Percentiles rank a stretch among this genome's conserved stretches.
These are phyloP conservation scores for Bambusicola thoracicus DNA, from an alignment of 2,113 vertebrate genomes.

Conservation along the genomic window DNA sequence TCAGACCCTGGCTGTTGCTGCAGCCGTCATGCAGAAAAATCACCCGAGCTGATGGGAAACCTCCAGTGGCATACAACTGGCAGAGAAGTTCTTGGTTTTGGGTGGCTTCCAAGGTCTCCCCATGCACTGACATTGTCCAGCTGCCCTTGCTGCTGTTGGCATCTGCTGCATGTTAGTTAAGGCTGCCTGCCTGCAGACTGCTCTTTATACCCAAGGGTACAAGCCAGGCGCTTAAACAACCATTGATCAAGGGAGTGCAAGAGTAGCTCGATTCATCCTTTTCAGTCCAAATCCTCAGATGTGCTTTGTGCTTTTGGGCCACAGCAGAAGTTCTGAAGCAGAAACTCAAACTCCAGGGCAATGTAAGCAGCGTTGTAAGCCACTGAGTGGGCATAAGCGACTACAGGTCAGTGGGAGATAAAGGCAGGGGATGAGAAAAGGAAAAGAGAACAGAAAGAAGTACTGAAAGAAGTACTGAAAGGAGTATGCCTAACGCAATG, in stretches of 20 bases:
- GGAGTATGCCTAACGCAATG: not conserved
- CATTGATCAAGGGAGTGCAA: not conserved
- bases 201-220: not conserved
- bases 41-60: not conserved
- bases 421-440: not conserved
- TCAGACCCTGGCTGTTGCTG: not conserved
- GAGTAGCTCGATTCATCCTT: not conserved
- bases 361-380: not conserved
- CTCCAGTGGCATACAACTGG: not conserved
- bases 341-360: not conserved
- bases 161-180: not conserved
- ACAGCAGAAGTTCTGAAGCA: not conserved
- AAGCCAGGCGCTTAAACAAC: not conserved
- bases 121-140: not conserved
- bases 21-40: not conserved
- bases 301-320: not conserved
- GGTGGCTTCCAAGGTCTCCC: not conserved
- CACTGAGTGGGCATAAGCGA: fast-evolving
- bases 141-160: not conserved
- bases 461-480: not conserved
- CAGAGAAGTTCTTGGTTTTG: not conserved
- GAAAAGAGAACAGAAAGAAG: not conserved
- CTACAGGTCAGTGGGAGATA: not conserved
- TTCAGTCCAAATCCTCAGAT: not conserved
- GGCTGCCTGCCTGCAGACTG: not conserved